Base-by-base conservation (phyloP, 2,888 invertebrate species). In the Volucella bombylans region DNA sequence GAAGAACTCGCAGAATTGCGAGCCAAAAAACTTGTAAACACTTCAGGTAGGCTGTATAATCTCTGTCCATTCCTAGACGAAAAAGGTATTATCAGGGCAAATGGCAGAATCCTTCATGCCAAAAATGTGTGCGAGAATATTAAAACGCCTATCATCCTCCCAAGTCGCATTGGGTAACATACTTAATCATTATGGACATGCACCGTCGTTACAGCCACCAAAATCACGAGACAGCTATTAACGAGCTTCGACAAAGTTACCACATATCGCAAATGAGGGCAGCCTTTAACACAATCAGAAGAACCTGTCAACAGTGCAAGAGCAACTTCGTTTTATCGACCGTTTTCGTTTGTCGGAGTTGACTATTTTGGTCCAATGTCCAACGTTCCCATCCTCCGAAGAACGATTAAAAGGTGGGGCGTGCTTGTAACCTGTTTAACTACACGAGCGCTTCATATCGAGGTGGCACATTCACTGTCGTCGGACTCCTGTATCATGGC, bases 401-500 rank as follows among this genome's bases (percentile, higher is more conserved):
- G 39, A 11, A 52, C 38, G n/a, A 68, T 23, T 8, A 76, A 76
- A 23, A 23, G 18, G 18, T 2, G 18, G 18, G 18, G 18, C 18
- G 18, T 23, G 18, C 18, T 23, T 23, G 18, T 23, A 23, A 23
- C 18, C 18, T 23, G 18, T 23, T 23, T 23, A 23, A 23, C 18
- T 3, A 23, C 18, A 23, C 1, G 18, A 23, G 18, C 18, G 18
- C 2, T 23, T 23, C 18, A 23, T 23, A 23, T 23, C 18, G 18
- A 23, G 18, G 18, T 23, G 18, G 18, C 18, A 23, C 18, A 23
- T 23, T 23, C 18, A 23, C 18, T 23, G 18, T 23, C 18, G 2
- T 3, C 80, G n/a, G 79, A 74, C 15, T 62, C 49, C 3, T 74
- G 73, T 14, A 65, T 76, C 4, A 1, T 82, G 8, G 57, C 12